Conservation (phyloP, 23 tunicate genomes). For the Halocynthia aurantium region DNA sequence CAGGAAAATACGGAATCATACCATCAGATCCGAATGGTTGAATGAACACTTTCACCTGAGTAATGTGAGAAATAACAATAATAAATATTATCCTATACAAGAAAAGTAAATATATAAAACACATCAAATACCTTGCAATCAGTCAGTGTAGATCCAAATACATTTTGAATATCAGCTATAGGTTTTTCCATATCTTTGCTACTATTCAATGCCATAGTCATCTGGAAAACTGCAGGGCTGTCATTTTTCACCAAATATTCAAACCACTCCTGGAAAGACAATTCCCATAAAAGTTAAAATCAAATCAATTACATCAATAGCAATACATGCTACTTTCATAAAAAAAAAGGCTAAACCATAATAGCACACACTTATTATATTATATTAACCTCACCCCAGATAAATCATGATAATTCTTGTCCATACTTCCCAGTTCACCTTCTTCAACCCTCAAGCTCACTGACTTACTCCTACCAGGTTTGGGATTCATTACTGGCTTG, state of each 20-base stretch:
- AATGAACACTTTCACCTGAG: conserved; percentile 1
- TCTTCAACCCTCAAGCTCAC: conserved; percentile 15
- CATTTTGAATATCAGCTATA: conserved; percentile 3
- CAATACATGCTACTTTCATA: background rate
- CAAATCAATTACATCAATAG: background rate
- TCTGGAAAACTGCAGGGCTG: conserved; percentile 15
- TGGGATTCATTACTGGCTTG: too few relatives aligned
- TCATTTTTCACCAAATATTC: background rate
- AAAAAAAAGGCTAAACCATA: background rate
- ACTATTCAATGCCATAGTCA: background rate
- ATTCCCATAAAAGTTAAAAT: background rate
- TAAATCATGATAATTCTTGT: conserved; percentile 2
- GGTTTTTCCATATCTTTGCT: conserved; percentile 4
- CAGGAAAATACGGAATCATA: background rate
- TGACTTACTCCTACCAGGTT: background rate
- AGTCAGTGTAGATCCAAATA: background rate
- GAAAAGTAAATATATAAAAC: background rate
- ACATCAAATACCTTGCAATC: conserved; percentile 5
- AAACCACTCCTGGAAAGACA: conserved; percentile 16
- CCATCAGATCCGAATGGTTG: background rate
- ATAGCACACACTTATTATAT: too few relatives aligned
- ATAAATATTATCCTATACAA: background rate
- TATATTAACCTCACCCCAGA: background rate
- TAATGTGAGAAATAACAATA: background rate
- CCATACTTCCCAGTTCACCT: conserved; percentile 10